Evolutionary conservation across 2,113 vertebrate genomes (phyloP).

Genomic region (Sus scrofa): DNA sequence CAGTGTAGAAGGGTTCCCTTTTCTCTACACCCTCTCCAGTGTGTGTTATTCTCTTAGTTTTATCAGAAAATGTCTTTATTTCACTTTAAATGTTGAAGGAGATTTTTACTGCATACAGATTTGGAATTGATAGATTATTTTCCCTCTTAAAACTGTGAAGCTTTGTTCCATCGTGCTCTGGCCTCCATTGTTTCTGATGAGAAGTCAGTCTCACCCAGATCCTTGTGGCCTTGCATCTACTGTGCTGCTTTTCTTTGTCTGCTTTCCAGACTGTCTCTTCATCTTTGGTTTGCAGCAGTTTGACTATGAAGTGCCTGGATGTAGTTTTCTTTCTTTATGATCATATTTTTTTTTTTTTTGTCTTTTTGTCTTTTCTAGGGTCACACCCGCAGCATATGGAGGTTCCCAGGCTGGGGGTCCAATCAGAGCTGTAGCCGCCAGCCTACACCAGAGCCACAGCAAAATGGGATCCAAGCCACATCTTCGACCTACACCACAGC

Average conservation of each 20-base stretch:
- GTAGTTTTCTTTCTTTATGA: not conserved
- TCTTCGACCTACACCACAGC: too few species aligned
- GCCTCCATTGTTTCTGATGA: not conserved
- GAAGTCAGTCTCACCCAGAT: not conserved
- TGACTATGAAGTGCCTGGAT: not conserved
- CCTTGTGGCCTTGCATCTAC: not conserved
- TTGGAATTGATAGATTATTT: not conserved
- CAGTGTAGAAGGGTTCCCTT: too few species aligned
- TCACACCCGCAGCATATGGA: too few species aligned
- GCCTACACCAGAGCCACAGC: too few species aligned
- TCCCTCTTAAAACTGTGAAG: not conserved
- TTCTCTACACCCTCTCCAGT: too few species aligned
- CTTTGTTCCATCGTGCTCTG: not conserved
- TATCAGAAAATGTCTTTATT: not conserved
- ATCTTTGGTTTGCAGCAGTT: not conserved
- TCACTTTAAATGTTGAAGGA: not conserved
- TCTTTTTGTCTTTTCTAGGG: too few species aligned
- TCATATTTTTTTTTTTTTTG: too few species aligned
- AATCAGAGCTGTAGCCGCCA: too few species aligned
- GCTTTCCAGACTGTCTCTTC: not conserved
- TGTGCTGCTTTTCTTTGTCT: not conserved
- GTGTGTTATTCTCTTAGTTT: not conserved
- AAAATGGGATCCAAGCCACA: too few species aligned
- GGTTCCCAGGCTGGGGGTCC: too few species aligned
- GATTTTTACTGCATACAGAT: not conserved